Conservation (phyloP, 2,888 invertebrate genomes). For the Bugula neritina region DNA sequence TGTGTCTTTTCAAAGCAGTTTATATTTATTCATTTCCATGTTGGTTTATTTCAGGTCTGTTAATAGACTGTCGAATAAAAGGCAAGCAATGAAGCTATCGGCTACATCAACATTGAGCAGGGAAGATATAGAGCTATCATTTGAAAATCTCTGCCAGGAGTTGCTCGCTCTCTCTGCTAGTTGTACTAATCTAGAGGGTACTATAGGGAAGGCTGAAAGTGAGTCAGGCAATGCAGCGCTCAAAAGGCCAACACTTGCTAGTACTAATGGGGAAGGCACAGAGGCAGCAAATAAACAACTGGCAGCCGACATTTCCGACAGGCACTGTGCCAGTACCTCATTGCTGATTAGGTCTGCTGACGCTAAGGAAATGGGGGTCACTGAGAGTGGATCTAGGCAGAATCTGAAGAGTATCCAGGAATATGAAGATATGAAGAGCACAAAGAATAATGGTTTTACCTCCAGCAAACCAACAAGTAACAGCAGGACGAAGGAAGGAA, state of each 20-base stretch:
- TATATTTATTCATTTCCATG: no score
- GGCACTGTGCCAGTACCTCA: not conserved
- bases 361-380: not conserved
- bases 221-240: not conserved
- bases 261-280: not conserved
- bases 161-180: conserved; percentile 21
- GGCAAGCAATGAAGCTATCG: not conserved
- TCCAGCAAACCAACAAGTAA: not conserved
- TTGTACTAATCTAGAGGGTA: not conserved
- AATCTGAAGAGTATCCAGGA: not conserved
- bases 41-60: not conserved
- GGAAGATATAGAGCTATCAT: conserved; percentile 4
- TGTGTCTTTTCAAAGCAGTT: no score
- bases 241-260: not conserved
- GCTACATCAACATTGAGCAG: conserved; percentile 3
- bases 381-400: not conserved
- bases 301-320: not conserved
- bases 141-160: conserved; percentile 20
- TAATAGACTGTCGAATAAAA: not conserved
- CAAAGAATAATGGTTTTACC: no score
- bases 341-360: not conserved
- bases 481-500: not conserved
- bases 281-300: not conserved
- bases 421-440: no score
- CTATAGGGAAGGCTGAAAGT: not conserved